Evolutionary conservation across 1,140 invertebrate species (phyloP), one percentile per base, ranked within the genome.

Genomic region (Drosophila ohnishii): DNA sequence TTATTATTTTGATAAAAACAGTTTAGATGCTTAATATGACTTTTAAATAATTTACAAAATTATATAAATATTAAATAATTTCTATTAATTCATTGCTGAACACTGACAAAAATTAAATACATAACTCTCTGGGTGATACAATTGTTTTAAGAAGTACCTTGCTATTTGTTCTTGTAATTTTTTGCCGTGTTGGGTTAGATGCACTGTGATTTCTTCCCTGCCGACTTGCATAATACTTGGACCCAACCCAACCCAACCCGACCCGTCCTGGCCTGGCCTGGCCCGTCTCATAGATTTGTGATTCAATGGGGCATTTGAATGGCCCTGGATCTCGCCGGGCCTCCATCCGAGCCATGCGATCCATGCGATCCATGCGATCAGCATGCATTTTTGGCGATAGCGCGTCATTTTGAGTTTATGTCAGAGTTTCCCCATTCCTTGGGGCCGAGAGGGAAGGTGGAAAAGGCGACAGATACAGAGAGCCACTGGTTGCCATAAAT

Each of bases 371-470:
- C 22, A 63, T 80, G 66, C 70, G 84, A 87, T 87, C 84, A 87
- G 84, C 84, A 87, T 87, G 74, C 80, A 84, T 88, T 87, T 87
- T 87, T 87, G 84, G 84, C 80, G 77, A 88, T 88, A 74, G 76
- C 80, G 77, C 84, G 84, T 88, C 80, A 87, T 88, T 88, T 88
- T 74, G 73, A 80, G 79, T 85, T 78, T 77, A 86, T 78, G 82
- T 81, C 82, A 85, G 74, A 64, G 77, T 50, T 35, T 34, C 22
- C 22, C 48, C 25, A 16, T 3, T 6, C 45, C 39, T 8, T n/a
- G 13, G 7, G 30, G 48, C 13, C 34, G 9, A 9, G 9, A 9
- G 14, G 16, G 3, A 14, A n/a, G 67, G 50, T 32, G 35, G 66
- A 56, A 28, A 35, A 14, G 45, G 64, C 63, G 51, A 71, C 51